These are phyloP conservation scores for Charanyca ferruginea DNA, from an alignment of 2,888 invertebrate species.

Conservation along the genomic window DNA sequence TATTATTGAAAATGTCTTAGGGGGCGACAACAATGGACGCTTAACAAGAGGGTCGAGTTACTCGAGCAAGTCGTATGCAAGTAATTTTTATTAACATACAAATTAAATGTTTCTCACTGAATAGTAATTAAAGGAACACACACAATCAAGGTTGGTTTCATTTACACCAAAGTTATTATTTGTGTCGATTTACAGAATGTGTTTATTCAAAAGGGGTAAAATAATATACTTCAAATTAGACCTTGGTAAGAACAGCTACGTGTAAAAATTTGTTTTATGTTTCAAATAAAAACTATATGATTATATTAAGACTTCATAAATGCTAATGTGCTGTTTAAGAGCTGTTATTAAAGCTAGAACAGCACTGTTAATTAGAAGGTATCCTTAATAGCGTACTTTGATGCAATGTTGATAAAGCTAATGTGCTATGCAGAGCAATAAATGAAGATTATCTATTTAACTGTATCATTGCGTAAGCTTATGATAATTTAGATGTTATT, in stretches of 20 bases:
- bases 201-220: constrained; percentile 1
- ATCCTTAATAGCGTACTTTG: constrained; percentile 40
- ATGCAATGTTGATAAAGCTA: constrained; percentile 55
- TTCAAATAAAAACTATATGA: constrained; percentile 23
- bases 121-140: not conserved
- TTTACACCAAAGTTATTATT: constrained; percentile 29
- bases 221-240: not conserved
- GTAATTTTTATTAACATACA: constrained; percentile 18
- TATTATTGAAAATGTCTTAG: constrained; percentile 39
- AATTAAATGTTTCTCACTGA: constrained; percentile 21
- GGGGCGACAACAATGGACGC: constrained; percentile 45
- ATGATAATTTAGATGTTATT: not conserved
- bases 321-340: constrained; percentile 27
- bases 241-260: constrained; percentile 25
- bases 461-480: constrained; percentile 1
- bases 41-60: constrained; percentile 44
- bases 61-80: constrained; percentile 33
- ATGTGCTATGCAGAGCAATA: constrained; percentile 21
- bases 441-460: constrained; percentile 32
- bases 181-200: not conserved
- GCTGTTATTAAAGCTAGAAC: constrained; percentile 22
- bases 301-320: constrained; percentile 24
- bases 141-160: not conserved
- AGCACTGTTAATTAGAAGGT: constrained; percentile 27
- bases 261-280: not conserved